A percentile compares a stretch with the other conserved stretches of the same genome.
phyloP scores from a whole-genome alignment of 2,113 vertebrate genomes.

The Actenoides lindsayi region DNA sequence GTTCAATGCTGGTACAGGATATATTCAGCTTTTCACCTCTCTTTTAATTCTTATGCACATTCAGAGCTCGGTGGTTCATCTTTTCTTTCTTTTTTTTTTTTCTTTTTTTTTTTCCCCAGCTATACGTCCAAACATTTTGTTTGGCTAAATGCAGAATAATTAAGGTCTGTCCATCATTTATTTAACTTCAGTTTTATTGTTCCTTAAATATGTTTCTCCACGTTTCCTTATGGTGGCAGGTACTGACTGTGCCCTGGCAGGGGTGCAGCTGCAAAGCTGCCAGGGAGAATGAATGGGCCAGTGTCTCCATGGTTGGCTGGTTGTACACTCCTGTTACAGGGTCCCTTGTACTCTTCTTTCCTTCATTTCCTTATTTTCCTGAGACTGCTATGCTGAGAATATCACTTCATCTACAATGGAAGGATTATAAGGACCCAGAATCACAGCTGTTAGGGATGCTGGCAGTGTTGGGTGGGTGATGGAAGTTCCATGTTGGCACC shows the following conservation, averaged over 20 bases:
- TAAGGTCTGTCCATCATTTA: background rate
- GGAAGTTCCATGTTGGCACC: background rate
- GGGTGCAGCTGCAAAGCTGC: background rate
- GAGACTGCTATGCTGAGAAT: background rate
- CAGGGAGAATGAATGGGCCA: background rate
- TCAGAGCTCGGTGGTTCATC: background rate
- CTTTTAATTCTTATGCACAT: background rate
- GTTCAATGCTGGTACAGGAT: background rate
- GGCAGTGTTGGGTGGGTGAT: background rate
- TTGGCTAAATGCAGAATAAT: background rate
- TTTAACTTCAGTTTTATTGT: background rate
- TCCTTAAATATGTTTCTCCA: background rate
- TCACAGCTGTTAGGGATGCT: background rate
- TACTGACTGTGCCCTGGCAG: background rate
- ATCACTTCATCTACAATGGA: background rate
- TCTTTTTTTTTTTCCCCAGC: background rate
- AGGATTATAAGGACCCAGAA: background rate
- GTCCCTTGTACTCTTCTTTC: background rate
- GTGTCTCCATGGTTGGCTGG: background rate
- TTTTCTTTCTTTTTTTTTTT: background rate
- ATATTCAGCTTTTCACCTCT: constrained; percentile 12
- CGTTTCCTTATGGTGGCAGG: background rate
- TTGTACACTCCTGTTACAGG: background rate
- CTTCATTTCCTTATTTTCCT: background rate
- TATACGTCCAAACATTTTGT: background rate